Percentiles rank a stretch among this genome's conserved stretches.
Evolutionary conservation across 2,797 vertebrate genomes (phyloP).

Genomic region (Prionace glauca): DNA sequence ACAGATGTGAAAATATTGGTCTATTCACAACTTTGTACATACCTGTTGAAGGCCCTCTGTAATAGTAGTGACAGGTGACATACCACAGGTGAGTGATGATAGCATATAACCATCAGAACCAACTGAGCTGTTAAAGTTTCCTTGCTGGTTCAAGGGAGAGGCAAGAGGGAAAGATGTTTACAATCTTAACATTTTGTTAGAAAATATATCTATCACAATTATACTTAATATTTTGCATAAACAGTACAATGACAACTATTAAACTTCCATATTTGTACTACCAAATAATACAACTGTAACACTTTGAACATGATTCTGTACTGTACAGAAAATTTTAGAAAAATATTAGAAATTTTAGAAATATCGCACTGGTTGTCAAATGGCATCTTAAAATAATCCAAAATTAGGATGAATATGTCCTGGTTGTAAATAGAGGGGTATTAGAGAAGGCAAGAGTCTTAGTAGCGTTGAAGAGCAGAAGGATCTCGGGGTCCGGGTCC

Average conservation of each 20-base stretch:
- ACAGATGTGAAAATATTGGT: not conserved
- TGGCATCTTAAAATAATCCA: not conserved
- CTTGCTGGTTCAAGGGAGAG: conserved; percentile 64
- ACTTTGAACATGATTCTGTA: not conserved
- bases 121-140: conserved; percentile 89
- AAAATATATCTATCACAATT: too few relatives aligned
- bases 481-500: too few relatives aligned
- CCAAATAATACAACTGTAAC: not conserved
- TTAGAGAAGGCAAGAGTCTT: not conserved
- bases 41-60: conserved; percentile 96
- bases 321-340: not conserved
- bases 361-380: not conserved
- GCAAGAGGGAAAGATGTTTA: not conserved
- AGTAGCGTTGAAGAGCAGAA: too few relatives aligned
- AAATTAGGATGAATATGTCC: not conserved
- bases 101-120: conserved; percentile 95
- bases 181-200: not conserved
- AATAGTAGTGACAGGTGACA: conserved; percentile 93
- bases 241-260: not conserved
- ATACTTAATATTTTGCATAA: not conserved
- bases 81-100: conserved; percentile 85
- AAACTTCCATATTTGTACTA: not conserved
- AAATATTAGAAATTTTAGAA: too few relatives aligned
- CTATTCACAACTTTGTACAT: conserved; percentile 5
- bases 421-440: not conserved